Percentiles rank a stretch among this genome's conserved stretches.
Evolutionary conservation across 2,888 invertebrate genomes (phyloP).

Genomic region (Mimumesa dahlbomi): DNA sequence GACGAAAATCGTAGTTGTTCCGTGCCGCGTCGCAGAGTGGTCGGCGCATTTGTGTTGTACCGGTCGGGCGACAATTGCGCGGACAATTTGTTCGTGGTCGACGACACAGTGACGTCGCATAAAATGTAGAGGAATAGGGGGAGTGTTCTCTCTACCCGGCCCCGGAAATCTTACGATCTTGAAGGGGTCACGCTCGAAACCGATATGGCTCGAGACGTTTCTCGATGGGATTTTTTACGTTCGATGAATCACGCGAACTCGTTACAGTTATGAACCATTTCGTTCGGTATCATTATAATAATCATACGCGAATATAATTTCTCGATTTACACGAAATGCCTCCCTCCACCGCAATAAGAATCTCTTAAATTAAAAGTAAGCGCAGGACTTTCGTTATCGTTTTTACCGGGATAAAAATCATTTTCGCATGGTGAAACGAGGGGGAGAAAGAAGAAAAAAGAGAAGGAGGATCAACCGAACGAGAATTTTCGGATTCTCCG

Average conservation of each 20-base stretch:
- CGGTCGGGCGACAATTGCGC: conserved; percentile 68
- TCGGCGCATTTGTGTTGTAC: conserved; percentile 58
- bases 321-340: conserved; percentile 4
- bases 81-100: conserved; percentile 65
- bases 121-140: conserved; percentile 16
- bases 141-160: background rate
- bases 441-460: background rate
- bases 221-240: conserved; percentile 6
- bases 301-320: too few relatives aligned
- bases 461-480: background rate
- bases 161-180: conserved; percentile 35
- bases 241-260: conserved; percentile 17
- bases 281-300: too few relatives aligned
- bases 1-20: conserved; percentile 59
- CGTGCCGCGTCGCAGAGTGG: conserved; percentile 42
- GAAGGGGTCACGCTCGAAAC: conserved; percentile 40
- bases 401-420: too few relatives aligned
- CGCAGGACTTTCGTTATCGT: too few relatives aligned
- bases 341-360: too few relatives aligned
- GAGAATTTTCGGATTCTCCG: conserved; percentile 57
- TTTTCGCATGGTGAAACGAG: too few relatives aligned
- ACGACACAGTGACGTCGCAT: conserved; percentile 29
- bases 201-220: conserved; percentile 47
- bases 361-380: too few relatives aligned
- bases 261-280: background rate